Evolutionary conservation across 2,888 invertebrate species (phyloP).

Genomic region (Bombyx huttoni): DNA sequence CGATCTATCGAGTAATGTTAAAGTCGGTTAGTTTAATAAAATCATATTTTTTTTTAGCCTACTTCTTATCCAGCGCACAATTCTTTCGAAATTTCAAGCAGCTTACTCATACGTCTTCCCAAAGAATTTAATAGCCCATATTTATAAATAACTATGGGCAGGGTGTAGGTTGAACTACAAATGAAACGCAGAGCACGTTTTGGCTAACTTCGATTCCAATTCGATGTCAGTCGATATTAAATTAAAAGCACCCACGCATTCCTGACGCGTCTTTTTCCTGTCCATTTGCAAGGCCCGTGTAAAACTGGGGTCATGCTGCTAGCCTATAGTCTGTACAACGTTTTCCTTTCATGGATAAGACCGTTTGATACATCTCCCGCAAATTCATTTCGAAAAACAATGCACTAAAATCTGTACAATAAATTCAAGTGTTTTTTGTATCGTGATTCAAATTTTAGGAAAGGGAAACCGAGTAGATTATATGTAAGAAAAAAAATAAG

Average conservation of each 20-base stretch:
- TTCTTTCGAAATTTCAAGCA: background rate
- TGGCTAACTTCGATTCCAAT: conserved; percentile 66
- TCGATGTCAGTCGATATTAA: conserved; percentile 71
- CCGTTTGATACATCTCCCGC: background rate
- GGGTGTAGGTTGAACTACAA: conserved; percentile 18
- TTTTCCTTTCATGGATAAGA: conserved; percentile 33
- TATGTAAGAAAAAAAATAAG: conserved; percentile 5
- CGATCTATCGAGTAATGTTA: no score
- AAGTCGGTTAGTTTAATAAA: no score
- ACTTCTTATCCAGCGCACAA: no score
- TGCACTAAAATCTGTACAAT: no score
- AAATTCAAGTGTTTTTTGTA: no score
- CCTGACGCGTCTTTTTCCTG: conserved; percentile 70
- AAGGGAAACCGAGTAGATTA: conserved; percentile 1
- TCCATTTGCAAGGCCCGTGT: conserved; percentile 71
- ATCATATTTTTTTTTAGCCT: no score
- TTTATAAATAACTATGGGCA: conserved; percentile 27
- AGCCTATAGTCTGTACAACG: conserved; percentile 27
- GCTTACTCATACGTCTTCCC: conserved; percentile 14
- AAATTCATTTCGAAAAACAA: no score
- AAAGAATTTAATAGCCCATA: conserved; percentile 31
- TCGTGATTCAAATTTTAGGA: no score
- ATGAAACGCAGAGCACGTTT: conserved; percentile 61
- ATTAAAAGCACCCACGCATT: conserved; percentile 72
- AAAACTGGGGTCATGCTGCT: conserved; percentile 61